Conservation (phyloP, 2,113 vertebrate genomes). For the Rafetus swinhoei region DNA sequence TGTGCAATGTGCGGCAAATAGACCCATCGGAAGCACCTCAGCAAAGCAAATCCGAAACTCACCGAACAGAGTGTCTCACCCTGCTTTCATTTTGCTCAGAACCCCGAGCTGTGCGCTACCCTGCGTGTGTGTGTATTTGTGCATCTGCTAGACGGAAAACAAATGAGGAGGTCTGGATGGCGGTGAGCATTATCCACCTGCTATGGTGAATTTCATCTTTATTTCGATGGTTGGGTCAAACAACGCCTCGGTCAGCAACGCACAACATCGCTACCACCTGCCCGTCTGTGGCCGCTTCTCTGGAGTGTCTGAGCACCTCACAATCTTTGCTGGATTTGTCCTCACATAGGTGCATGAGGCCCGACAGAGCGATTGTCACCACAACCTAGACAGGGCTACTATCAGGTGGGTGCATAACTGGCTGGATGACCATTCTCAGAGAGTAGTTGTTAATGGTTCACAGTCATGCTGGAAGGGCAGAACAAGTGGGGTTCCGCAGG, state of each 20-base stretch:
- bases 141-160: neutral
- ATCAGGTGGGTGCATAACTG: too few species aligned
- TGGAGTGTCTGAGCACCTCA: neutral
- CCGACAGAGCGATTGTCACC: neutral
- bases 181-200: neutral
- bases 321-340: too few species aligned
- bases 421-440: too few species aligned
- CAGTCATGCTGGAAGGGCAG: too few species aligned
- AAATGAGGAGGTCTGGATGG: neutral
- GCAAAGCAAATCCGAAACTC: rapidly evolving
- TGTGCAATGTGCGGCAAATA: neutral
- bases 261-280: neutral
- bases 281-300: neutral
- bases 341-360: too few species aligned
- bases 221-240: neutral
- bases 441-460: too few species aligned
- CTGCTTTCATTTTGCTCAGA: rapidly evolving
- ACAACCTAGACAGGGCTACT: too few species aligned
- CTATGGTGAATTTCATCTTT: neutral
- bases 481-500: too few species aligned
- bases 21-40: rapidly evolving
- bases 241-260: neutral
- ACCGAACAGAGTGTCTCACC: rapidly evolving
- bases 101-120: rapidly evolving
- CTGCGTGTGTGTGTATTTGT: rapidly evolving